These are phyloP conservation scores for Drosophila koepferae DNA, from an alignment of 2,888 invertebrate genomes.

Conservation along the genomic window DNA sequence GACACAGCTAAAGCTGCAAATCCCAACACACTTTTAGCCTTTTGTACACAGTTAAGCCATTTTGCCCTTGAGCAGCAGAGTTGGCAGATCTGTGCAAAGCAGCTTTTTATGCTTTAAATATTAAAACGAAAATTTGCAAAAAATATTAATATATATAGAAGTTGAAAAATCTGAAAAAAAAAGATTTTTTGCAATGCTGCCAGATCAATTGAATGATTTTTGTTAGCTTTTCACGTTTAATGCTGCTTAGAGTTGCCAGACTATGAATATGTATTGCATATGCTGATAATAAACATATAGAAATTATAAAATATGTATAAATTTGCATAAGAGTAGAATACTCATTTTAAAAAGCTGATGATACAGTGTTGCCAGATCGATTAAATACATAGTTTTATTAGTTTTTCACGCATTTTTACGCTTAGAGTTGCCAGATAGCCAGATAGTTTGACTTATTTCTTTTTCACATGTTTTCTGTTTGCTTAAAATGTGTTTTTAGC, in stretches of 20 bases:
- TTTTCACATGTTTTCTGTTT: no score
- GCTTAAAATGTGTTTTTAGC: no score
- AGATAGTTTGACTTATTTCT: no score
- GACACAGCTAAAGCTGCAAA: slow-evolving; percentile 2
- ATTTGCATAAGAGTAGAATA: no score
- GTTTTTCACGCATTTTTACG: no score
- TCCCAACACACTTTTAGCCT: background rate
- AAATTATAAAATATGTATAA: no score
- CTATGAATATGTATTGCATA: no score
- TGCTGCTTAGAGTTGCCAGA: background rate
- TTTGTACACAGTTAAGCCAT: background rate
- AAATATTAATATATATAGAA: background rate
- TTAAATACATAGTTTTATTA: background rate
- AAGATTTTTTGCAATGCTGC: background rate
- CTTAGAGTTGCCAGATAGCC: no score
- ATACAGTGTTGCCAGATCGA: background rate
- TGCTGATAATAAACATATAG: no score
- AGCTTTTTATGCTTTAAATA: no score
- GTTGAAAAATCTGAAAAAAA: no score
- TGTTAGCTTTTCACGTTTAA: background rate
- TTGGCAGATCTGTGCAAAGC: background rate
- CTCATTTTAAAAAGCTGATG: no score
- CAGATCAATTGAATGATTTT: background rate
- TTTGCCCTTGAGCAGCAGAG: background rate
- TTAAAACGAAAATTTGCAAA: background rate